phyloP scores from a whole-genome alignment of 2,797 vertebrate species.

The Sciurus carolinensis region DNA sequence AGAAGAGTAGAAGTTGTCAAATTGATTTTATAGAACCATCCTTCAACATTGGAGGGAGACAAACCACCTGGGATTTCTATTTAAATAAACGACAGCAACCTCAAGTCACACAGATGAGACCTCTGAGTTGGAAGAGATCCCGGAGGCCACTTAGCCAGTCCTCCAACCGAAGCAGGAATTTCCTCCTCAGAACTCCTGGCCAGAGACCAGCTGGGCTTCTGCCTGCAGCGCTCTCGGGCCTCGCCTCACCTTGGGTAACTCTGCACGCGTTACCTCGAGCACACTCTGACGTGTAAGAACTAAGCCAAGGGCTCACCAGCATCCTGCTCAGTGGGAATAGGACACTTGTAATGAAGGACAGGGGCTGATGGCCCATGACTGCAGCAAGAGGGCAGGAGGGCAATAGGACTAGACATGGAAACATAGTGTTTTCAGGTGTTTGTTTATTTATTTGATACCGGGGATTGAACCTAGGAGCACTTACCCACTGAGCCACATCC shows the following conservation, averaged over 20 bases:
- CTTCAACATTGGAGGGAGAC: neutral
- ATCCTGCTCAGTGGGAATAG: neutral
- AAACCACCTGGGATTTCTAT: slow-evolving; percentile 28
- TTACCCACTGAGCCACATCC: too few species aligned
- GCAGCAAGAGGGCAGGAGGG: neutral
- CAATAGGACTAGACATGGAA: neutral
- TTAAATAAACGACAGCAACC: slow-evolving; percentile 14
- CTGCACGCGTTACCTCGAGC: neutral
- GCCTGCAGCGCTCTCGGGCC: neutral
- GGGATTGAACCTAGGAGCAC: too few species aligned
- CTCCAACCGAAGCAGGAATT: neutral
- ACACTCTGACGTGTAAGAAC: neutral
- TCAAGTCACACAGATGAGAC: neutral
- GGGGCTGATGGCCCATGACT: neutral
- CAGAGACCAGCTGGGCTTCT: neutral
- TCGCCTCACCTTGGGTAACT: neutral
- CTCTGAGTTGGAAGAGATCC: slow-evolving; percentile 48
- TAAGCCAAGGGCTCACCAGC: neutral
- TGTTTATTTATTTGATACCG: too few species aligned
- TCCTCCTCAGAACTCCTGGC: neutral
- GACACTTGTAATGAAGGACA: neutral
- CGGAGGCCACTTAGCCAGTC: neutral
- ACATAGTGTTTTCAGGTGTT: neutral
- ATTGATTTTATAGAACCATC: neutral
- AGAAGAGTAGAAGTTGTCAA: neutral